phyloP scores from a whole-genome alignment of 2,888 invertebrate species.

The Aethes cnicana region DNA sequence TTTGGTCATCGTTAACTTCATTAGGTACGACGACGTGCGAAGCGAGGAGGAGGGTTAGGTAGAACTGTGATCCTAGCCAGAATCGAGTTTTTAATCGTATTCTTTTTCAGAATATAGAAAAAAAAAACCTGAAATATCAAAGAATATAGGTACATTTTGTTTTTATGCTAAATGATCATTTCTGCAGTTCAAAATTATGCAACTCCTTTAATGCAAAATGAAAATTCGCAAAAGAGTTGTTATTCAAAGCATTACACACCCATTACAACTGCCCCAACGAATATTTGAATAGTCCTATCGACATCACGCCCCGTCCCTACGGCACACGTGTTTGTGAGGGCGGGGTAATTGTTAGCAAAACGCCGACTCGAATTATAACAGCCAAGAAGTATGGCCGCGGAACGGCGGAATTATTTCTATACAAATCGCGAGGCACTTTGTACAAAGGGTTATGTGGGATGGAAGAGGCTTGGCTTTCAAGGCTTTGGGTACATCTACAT shows the following conservation, averaged over 20 bases:
- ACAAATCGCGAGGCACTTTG: conserved; percentile 59
- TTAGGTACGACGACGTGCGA: too few species aligned
- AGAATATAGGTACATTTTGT: too few species aligned
- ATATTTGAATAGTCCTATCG: not conserved
- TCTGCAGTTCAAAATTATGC: too few species aligned
- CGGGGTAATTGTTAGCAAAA: conserved; percentile 70
- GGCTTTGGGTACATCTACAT: not conserved
- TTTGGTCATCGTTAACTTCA: too few species aligned
- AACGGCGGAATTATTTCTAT: conserved; percentile 66
- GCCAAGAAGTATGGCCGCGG: conserved; percentile 62
- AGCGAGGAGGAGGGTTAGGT: too few species aligned
- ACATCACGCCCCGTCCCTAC: conserved; percentile 18
- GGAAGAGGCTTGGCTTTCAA: not conserved
- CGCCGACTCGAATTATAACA: conserved; percentile 68
- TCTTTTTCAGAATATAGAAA: too few species aligned
- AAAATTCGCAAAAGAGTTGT: too few species aligned
- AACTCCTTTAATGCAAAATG: too few species aligned
- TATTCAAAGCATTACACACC: not conserved
- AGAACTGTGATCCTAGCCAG: too few species aligned
- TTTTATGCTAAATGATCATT: too few species aligned
- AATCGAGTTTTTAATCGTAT: too few species aligned
- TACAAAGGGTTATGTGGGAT: conserved; percentile 28
- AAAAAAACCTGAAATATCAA: too few species aligned
- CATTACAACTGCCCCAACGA: not conserved
- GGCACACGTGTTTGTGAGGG: conserved; percentile 42